Evolutionary conservation across 2,113 vertebrate genomes (phyloP).

Genomic region (Xenus cinereus): DNA sequence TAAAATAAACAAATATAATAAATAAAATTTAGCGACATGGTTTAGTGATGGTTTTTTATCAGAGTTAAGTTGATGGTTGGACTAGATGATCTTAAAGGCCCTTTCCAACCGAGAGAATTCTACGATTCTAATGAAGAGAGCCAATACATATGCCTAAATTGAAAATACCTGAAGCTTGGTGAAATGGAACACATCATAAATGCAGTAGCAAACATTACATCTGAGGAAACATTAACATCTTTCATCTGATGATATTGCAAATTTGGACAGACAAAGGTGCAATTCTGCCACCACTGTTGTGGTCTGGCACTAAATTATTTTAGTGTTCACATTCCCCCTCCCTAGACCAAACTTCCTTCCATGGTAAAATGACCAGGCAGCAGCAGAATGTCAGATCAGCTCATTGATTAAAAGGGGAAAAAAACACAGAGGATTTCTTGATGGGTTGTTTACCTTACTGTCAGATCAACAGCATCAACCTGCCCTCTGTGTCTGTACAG

Average conservation of each 20-base stretch:
- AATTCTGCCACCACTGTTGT: not conserved
- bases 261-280: not conserved
- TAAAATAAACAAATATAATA: too few relatives aligned
- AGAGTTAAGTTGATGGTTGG: too few relatives aligned
- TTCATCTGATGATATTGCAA: too few relatives aligned
- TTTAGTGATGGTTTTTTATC: too few relatives aligned
- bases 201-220: not conserved
- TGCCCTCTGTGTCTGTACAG: not conserved
- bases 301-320: not conserved
- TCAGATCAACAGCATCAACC: not conserved
- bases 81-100: too few relatives aligned
- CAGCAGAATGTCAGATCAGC: not conserved
- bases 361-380: not conserved
- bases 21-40: too few relatives aligned
- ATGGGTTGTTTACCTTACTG: not conserved
- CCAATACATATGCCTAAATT: not conserved
- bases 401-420: not conserved
- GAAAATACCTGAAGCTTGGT: not conserved
- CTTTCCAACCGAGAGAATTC: too few relatives aligned
- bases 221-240: not conserved
- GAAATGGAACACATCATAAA: not conserved
- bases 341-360: not conserved
- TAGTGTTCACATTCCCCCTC: not conserved
- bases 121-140: not conserved
- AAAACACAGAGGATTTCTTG: not conserved